phyloP scores from a whole-genome alignment of 92 coral and sea anemone species.

The Plumapathes pennacea region DNA sequence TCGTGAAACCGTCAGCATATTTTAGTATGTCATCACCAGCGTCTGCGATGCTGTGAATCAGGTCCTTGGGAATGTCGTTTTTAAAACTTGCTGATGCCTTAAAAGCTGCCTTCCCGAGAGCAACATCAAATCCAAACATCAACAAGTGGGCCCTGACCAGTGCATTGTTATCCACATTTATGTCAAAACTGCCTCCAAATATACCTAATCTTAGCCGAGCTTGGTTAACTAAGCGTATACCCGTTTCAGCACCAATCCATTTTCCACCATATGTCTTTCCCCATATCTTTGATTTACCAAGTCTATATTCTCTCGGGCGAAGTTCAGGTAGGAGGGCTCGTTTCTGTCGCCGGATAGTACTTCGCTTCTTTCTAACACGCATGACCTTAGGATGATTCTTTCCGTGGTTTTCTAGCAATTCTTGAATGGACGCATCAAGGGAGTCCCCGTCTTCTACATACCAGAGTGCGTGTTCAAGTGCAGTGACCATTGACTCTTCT shows the following conservation, averaged over 20 bases:
- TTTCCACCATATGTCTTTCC: constrained; percentile 65
- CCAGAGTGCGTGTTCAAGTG: constrained; percentile 82
- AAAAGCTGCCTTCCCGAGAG: constrained; percentile 82
- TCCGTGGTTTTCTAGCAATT: constrained; percentile 73
- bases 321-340: constrained; percentile 81
- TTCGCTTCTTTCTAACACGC: constrained; percentile 50
- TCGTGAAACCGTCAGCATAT: constrained; percentile 53
- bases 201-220: constrained; percentile 65
- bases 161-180: constrained; percentile 73
- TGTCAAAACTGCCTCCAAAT: constrained; percentile 80
- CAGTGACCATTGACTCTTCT: constrained; percentile 44
- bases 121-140: constrained; percentile 64
- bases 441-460: constrained; percentile 70
- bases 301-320: constrained; percentile 66
- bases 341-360: constrained; percentile 53
- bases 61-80: constrained; percentile 81
- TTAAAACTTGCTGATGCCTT: constrained; percentile 72
- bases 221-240: constrained; percentile 67
- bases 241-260: constrained; percentile 77
- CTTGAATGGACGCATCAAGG: constrained; percentile 61
- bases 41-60: constrained; percentile 67
- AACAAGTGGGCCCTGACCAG: constrained; percentile 65
- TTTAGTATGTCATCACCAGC: constrained; percentile 58
- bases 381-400: constrained; percentile 53
- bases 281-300: constrained; percentile 71